Conservation (phyloP, 1,140 invertebrate species). For the Temnothorax longispinosus region DNA sequence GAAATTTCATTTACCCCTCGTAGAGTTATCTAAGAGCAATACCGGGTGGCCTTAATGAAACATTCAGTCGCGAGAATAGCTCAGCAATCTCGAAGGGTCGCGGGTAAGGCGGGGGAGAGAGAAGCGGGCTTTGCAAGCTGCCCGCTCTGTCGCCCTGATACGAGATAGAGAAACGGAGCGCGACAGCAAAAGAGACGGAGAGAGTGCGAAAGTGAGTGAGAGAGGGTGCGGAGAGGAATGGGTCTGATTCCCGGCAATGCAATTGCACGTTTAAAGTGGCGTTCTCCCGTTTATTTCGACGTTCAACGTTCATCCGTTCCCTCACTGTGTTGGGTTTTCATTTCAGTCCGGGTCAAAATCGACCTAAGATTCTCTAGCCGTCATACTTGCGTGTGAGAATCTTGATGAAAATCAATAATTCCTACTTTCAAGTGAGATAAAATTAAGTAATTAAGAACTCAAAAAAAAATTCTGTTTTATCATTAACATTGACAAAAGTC, state of each 20-base stretch:
- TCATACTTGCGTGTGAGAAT: conserved; percentile 58
- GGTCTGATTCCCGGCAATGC: conserved; percentile 85
- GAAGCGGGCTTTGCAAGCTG: conserved; percentile 66
- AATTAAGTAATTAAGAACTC: not conserved
- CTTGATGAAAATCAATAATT: conserved; percentile 71
- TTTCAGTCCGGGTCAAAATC: conserved; percentile 71
- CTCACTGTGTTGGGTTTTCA: conserved; percentile 67
- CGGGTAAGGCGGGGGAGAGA: conserved; percentile 64
- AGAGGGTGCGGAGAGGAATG: conserved; percentile 77
- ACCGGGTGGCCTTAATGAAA: conserved; percentile 86
- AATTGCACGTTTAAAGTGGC: conserved; percentile 86
- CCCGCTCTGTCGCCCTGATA: conserved; percentile 61
- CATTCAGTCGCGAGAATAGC: conserved; percentile 86
- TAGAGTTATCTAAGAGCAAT: conserved; percentile 87
- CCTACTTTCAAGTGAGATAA: not conserved
- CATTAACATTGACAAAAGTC: not conserved
- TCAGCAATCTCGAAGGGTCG: conserved; percentile 86
- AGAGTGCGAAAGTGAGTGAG: conserved; percentile 40
- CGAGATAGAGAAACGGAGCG: conserved; percentile 36
- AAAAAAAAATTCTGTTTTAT: not conserved
- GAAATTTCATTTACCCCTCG: conserved; percentile 86
- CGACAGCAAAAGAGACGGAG: conserved; percentile 59
- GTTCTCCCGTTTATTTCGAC: conserved; percentile 84
- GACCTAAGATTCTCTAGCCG: conserved; percentile 60
- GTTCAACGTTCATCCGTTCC: conserved; percentile 78